Evolutionary conservation across 2,888 invertebrate species (phyloP).

Genomic region (Oxystoma pomonae): DNA sequence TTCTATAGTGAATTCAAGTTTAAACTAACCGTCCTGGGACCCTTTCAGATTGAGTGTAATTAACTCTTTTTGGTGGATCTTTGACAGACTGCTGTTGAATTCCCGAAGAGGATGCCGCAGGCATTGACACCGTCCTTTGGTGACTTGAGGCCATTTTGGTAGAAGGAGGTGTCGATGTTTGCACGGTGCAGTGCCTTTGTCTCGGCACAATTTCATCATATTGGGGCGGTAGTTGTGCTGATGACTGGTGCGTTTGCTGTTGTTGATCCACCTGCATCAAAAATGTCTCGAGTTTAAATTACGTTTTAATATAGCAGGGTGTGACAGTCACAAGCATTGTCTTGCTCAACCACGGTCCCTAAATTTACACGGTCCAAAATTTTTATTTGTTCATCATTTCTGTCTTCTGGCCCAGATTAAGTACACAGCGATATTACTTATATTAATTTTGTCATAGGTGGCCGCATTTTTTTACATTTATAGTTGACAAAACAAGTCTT

Average conservation of each 20-base stretch:
- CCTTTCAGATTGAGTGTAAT: constrained; percentile 45
- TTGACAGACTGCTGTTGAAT: not conserved
- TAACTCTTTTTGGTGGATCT: constrained; percentile 22
- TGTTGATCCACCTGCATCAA: not conserved
- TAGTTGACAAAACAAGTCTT: no score
- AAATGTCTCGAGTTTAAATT: no score
- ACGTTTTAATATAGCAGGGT: no score
- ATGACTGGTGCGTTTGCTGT: not conserved
- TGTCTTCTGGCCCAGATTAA: no score
- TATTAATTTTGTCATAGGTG: no score
- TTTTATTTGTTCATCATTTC: no score
- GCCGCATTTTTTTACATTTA: no score
- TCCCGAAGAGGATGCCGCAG: constrained; percentile 32
- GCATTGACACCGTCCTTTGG: constrained; percentile 38
- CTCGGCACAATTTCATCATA: not conserved
- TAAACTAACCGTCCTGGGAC: constrained; percentile 29
- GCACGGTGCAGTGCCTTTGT: not conserved
- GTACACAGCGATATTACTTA: no score
- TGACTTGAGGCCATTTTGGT: not conserved
- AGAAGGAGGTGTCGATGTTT: not conserved
- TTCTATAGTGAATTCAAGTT: no score
- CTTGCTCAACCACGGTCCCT: no score
- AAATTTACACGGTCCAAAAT: no score
- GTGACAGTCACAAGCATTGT: no score
- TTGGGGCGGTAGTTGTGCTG: not conserved